Evolutionary conservation across 1,140 invertebrate species (phyloP), one percentile per base, ranked within the genome.

Genomic region (Drosophila trapezifrons): DNA sequence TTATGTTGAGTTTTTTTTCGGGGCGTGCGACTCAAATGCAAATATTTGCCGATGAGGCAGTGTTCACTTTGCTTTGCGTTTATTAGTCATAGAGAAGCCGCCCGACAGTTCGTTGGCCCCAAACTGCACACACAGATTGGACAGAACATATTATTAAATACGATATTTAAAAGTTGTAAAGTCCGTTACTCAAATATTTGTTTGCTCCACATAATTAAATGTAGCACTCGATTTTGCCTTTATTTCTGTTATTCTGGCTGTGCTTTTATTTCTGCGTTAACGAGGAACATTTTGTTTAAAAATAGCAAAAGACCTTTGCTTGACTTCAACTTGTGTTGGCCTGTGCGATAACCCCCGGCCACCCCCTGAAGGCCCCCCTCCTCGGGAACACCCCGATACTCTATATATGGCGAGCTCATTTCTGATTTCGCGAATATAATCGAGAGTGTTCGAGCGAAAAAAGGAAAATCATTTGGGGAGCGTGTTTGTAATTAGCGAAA

Each of bases 21-120:
- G 29, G 57, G 65, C 79, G 59, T 83, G 76, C 57, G 75, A 69
- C 62, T 77, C 67, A 74, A 70, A 70, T 70, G 78, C 78, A 86
- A 86, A 86, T 86, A 84, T 84, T 84, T 84, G 82, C 78, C 73
- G 40, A 84, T 81, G 73, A 63, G 60, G 74, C 81, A 62, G 32
- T 54, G 32, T 78, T 84, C 56, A 45, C 35, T 70, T 47, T 40
- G 51, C 57, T 78, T 71, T 55, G 46, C 46, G 49, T 59, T 70
- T 55, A 71, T 84, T 85, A 86, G 82, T 86, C 81, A 84, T 86
- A 84, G 52, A 84, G 52, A 74, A 74, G 32, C 45, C 40, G 35
- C 29, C 32, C 12, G 12, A n/a, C 58, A 49, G 80, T 85, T 85
- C 73, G 51, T 73, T 74, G 47, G 15, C 67, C 46, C 46, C 51